These are phyloP conservation scores for Thalpophila matura DNA, from an alignment of 2,888 invertebrate genomes.

Conservation along the genomic window DNA sequence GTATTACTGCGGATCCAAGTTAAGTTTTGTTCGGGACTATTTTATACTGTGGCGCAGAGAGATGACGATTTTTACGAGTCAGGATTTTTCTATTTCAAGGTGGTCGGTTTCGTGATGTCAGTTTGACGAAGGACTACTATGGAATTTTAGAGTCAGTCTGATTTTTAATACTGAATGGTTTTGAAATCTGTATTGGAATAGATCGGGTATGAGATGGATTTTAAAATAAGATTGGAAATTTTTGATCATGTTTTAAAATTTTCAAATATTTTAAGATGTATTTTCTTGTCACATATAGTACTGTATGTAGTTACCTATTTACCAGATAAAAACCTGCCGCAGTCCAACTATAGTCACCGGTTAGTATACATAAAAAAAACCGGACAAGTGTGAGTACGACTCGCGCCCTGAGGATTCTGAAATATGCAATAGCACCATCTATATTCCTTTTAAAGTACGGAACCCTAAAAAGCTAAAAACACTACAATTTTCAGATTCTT, in stretches of 20 bases:
- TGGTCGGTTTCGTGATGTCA: conserved; percentile 66
- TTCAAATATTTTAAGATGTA: neutral
- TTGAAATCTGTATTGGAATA: conserved; percentile 28
- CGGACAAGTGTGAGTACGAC: too few relatives aligned
- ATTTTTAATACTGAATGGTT: conserved; percentile 47
- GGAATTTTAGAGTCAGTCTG: conserved; percentile 58
- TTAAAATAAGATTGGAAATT: neutral
- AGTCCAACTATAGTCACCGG: too few relatives aligned
- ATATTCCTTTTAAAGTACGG: too few relatives aligned
- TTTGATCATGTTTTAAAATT: neutral
- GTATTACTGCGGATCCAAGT: conserved; percentile 44
- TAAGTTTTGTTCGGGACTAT: neutral
- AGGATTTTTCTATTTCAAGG: conserved; percentile 75
- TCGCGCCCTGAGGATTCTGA: too few relatives aligned
- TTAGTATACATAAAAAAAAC: too few relatives aligned
- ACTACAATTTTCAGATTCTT: too few relatives aligned
- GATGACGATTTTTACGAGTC: conserved; percentile 69
- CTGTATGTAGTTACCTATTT: too few relatives aligned
- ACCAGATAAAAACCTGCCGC: too few relatives aligned
- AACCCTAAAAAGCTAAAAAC: too few relatives aligned
- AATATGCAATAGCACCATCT: too few relatives aligned
- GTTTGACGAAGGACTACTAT: conserved; percentile 65
- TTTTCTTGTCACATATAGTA: too few relatives aligned
- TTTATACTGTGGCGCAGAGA: conserved; percentile 57
- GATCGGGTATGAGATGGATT: conserved; percentile 1